A percentile compares a stretch with the other conserved stretches of the same genome.
These are phyloP conservation scores for Sebastes cheni DNA, from an alignment of 2,797 vertebrate genomes.

Conservation along the genomic window DNA sequence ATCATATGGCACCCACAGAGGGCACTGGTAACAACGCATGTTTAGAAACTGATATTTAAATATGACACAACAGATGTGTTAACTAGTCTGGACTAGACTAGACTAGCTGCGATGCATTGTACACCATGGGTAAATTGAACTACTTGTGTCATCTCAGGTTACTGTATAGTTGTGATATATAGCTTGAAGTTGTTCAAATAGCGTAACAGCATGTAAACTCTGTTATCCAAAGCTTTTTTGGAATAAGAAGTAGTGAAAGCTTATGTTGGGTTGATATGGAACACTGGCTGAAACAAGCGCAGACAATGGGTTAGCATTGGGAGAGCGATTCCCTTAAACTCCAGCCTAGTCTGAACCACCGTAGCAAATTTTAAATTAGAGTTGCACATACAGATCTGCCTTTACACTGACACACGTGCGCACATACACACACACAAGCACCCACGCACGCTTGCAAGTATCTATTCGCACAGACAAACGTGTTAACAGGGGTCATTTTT, in stretches of 20 bases:
- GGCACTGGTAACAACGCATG: conserved; percentile 46
- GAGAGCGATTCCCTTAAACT: conserved; percentile 47
- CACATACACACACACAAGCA: conserved; percentile 54
- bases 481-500: conserved; percentile 52
- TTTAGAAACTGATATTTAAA: conserved; percentile 50
- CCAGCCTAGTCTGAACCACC: conserved; percentile 51
- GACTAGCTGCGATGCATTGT: conserved; percentile 36
- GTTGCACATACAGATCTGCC: conserved; percentile 57
- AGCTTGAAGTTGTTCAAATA: conserved; percentile 59
- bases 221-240: conserved; percentile 49
- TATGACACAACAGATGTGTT: conserved; percentile 52
- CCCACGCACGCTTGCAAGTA: conserved; percentile 50
- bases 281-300: conserved; percentile 15
- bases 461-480: conserved; percentile 57
- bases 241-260: conserved; percentile 57
- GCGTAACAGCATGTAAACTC: conserved; percentile 54
- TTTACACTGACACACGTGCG: conserved; percentile 42
- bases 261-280: conserved; percentile 40
- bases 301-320: conserved; percentile 20
- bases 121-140: conserved; percentile 26
- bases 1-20: conserved; percentile 70
- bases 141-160: conserved; percentile 50
- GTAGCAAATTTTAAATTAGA: conserved; percentile 45
- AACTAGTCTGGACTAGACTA: conserved; percentile 3
- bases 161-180: conserved; percentile 35